A percentile compares a stretch with the other conserved stretches of the same genome.
Conservation (phyloP, 2,797 vertebrate species). For the Pterois miles region DNA sequence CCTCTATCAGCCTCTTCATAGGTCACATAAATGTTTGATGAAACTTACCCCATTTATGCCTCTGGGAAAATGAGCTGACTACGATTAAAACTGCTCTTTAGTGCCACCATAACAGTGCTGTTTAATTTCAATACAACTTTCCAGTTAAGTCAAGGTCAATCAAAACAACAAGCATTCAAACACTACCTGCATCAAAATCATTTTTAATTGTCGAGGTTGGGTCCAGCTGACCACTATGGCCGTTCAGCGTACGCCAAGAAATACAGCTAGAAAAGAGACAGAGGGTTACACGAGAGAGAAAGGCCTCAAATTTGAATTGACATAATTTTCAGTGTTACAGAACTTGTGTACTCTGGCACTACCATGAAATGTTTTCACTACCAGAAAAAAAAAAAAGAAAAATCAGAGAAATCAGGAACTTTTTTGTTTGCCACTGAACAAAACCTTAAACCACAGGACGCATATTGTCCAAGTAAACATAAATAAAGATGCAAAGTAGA, state of each 20-base stretch:
- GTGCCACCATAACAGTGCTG: slow-evolving; percentile 15
- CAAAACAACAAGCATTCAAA: slow-evolving; percentile 49
- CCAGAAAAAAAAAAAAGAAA: slow-evolving; percentile 21
- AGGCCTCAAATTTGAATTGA: slow-evolving; percentile 38
- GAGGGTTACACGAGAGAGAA: slow-evolving; percentile 43
- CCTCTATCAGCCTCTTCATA: slow-evolving; percentile 23
- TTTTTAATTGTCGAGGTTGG: slow-evolving; percentile 45
- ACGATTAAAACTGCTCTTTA: slow-evolving; percentile 23
- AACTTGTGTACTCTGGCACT: slow-evolving; percentile 50
- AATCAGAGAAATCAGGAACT: slow-evolving; percentile 8
- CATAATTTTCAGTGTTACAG: slow-evolving; percentile 46
- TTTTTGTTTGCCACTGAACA: slow-evolving; percentile 40
- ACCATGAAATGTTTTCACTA: slow-evolving; percentile 1
- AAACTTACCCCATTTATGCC: slow-evolving; percentile 19
- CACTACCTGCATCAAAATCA: slow-evolving; percentile 43
- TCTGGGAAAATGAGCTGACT: slow-evolving; percentile 26
- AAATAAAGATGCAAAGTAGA: slow-evolving; percentile 59
- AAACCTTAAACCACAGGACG: slow-evolving; percentile 48
- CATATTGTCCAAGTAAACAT: slow-evolving; percentile 54
- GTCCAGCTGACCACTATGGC: slow-evolving; percentile 13
- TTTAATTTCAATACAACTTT: slow-evolving; percentile 34
- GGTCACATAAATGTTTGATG: slow-evolving; percentile 46
- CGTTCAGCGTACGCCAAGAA: slow-evolving; percentile 12
- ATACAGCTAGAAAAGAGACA: slow-evolving; percentile 23
- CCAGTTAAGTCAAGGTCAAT: slow-evolving; percentile 44